These are phyloP conservation scores for Sebastes nivosus DNA, from an alignment of 2,797 vertebrate species.

Conservation along the genomic window DNA sequence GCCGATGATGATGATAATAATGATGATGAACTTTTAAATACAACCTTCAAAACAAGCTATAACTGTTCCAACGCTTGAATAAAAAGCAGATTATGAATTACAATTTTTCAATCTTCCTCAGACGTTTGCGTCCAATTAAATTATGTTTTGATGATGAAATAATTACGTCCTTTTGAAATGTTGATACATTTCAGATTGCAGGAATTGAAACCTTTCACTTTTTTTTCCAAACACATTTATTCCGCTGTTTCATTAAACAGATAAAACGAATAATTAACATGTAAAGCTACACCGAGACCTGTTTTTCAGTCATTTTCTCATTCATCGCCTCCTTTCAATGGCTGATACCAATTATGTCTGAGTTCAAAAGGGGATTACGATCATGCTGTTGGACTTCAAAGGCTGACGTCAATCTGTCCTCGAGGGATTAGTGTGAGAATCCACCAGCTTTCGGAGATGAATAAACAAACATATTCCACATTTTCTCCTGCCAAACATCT, in stretches of 20 bases:
- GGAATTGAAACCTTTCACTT: slow-evolving; percentile 20
- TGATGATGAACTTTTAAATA: slow-evolving; percentile 13
- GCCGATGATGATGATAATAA: not conserved
- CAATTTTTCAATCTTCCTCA: not conserved
- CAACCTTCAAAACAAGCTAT: not conserved
- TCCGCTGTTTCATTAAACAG: slow-evolving; percentile 23
- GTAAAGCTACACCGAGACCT: slow-evolving; percentile 12
- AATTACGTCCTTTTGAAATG: slow-evolving; percentile 42
- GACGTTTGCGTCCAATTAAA: slow-evolving; percentile 37
- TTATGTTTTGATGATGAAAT: slow-evolving; percentile 39
- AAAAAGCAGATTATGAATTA: not conserved
- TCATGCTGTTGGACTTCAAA: slow-evolving; percentile 62
- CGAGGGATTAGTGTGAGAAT: slow-evolving; percentile 37
- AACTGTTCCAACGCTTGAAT: not conserved
- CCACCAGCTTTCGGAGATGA: slow-evolving; percentile 27
- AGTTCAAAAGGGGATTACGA: slow-evolving; percentile 60
- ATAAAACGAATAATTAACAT: slow-evolving; percentile 55
- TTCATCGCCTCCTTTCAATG: slow-evolving; percentile 36
- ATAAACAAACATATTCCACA: slow-evolving; percentile 57
- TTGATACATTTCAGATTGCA: slow-evolving; percentile 32
- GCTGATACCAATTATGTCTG: slow-evolving; percentile 55
- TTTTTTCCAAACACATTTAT: slow-evolving; percentile 13
- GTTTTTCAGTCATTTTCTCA: slow-evolving; percentile 1
- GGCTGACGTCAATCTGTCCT: slow-evolving; percentile 46
- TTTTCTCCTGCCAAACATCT: slow-evolving; percentile 40